Evolutionary conservation across 2,113 vertebrate genomes (phyloP).

Genomic region (Burhinus bistriatus): DNA sequence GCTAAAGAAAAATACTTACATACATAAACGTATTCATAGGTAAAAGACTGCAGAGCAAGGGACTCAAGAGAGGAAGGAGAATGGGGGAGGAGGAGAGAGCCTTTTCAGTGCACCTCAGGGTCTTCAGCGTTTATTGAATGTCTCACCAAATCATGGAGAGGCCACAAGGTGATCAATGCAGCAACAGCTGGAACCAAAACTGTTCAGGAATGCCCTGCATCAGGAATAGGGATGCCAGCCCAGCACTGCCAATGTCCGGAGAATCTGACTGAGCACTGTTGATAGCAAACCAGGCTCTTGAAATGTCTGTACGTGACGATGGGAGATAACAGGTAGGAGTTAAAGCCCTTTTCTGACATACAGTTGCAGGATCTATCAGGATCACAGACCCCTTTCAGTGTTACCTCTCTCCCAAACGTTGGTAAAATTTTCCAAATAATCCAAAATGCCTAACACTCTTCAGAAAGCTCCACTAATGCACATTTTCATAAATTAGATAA

Average conservation of each 20-base stretch:
- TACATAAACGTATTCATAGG: neutral
- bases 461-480: neutral
- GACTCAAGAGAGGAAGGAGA: neutral
- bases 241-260: neutral
- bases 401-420: neutral
- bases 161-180: neutral
- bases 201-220: neutral
- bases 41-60: neutral
- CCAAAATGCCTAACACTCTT: neutral
- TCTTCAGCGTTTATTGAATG: neutral
- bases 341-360: neutral
- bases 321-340: neutral
- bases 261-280: neutral
- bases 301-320: rapidly evolving
- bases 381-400: rapidly evolving
- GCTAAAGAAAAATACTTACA: conserved; percentile 41
- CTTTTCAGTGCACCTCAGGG: neutral
- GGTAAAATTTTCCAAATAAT: neutral
- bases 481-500: neutral
- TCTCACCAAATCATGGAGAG: neutral
- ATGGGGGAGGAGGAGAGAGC: neutral
- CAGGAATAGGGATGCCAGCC: neutral
- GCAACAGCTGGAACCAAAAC: neutral
- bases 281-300: neutral
- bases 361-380: neutral